Conservation (phyloP, 1,140 invertebrate genomes). For the Diuraphis noxia region DNA sequence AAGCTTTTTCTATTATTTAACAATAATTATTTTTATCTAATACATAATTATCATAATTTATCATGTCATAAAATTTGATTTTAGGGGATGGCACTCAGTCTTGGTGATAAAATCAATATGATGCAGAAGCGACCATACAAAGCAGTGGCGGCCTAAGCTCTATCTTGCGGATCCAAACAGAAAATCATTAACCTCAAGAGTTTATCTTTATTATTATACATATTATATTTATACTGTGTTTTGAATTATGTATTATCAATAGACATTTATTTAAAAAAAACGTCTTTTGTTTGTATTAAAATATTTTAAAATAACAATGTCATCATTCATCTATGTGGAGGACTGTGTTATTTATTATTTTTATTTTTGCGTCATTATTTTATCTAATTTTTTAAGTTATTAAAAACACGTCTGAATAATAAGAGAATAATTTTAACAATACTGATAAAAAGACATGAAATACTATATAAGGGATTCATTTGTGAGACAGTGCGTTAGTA, state of each 20-base stretch:
- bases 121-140: conserved; percentile 73
- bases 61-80: conserved; percentile 58
- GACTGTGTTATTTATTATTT: conserved; percentile 35
- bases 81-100: conserved; percentile 93
- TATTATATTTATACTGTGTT: conserved; percentile 26
- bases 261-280: conserved; percentile 24
- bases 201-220: conserved; percentile 14
- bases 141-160: conserved; percentile 50
- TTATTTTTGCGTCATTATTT: background rate
- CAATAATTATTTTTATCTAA: background rate
- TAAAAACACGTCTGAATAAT: conserved; percentile 24
- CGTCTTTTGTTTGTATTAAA: conserved; percentile 21
- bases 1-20: background rate
- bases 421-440: background rate
- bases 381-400: background rate
- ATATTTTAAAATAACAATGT: conserved; percentile 41
- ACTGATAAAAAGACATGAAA: background rate
- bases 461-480: background rate
- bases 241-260: conserved; percentile 14
- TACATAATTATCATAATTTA: background rate
- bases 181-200: conserved; percentile 17
- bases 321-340: background rate
- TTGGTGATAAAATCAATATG: conserved; percentile 95
- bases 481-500: background rate
- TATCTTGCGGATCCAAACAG: background rate